Evolutionary conservation across 2,113 vertebrate species (phyloP), one percentile per base, ranked within the genome.

Genomic region (Centrocercus urophasianus): DNA sequence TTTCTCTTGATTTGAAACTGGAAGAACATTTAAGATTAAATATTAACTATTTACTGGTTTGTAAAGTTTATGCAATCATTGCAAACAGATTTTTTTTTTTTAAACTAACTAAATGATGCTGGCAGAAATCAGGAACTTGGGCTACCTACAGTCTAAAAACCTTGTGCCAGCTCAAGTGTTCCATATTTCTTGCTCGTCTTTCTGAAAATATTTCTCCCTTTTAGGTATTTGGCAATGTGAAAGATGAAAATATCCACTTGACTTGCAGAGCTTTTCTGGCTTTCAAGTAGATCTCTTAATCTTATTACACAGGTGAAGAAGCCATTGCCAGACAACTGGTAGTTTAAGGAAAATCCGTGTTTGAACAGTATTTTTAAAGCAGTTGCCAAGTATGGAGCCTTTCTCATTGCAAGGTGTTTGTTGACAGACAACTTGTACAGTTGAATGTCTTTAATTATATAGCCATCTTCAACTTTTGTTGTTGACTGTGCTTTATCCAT

Each of bases 231-330:
- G 4, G 20, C 34, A 32, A 6, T n/a, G 10, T 71, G 74, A 86
- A 81, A 57, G 30, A 77, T 84, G 32, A 1, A 69, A 52, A 93
- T 79, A 77, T 88, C 69, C 10, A 61, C 32, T 78, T 78, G 66
- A 75, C 18, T 84, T 70, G 28, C 25, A 93, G 60, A 83, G 56
- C 15, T 83, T 48, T 89, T 67, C 72, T 63, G 59, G 76, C 75
- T 54, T 92, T 92, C 76, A 88, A 52, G 73, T 52, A 60, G 43
- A 30, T 65, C 71, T 82, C 34, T 60, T 93, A 84, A 94, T 84
- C 83, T 86, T 48, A 92, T 75, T 72, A 82, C 16, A 32, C 61
- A 86, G 73, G 61, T 94, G 70, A 93, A 84, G 30, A 28, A 92
- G 73, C 8, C 43, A 57, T 30, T 87, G 43, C 30, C 69, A 93